phyloP scores from a whole-genome alignment of 2,113 vertebrate species.

The Cyprinodon variegatus region DNA sequence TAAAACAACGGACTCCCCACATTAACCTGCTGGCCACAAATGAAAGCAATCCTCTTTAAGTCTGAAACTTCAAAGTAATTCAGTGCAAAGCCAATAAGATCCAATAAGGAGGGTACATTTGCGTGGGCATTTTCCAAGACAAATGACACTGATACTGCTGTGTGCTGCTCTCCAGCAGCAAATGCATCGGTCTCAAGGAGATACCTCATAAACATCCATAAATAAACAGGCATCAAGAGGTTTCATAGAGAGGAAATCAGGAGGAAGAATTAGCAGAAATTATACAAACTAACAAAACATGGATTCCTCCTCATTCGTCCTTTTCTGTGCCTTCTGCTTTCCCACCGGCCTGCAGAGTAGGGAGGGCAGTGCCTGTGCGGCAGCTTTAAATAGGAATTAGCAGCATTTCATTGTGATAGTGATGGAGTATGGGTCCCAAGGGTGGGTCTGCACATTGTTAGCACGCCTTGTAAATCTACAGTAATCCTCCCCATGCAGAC shows the following conservation, averaged over 20 bases:
- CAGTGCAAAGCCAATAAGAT: conserved; percentile 53
- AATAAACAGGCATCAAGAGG: conserved; percentile 9
- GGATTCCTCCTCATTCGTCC: background rate
- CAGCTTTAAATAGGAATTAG: conserved; percentile 78
- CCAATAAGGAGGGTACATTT: conserved; percentile 46
- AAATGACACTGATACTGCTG: conserved; percentile 51
- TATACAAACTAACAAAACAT: conserved; percentile 19
- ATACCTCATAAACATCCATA: conserved; percentile 36
- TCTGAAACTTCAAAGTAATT: conserved; percentile 69
- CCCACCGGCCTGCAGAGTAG: conserved; percentile 27
- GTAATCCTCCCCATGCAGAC: conserved; percentile 69
- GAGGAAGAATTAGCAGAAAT: conserved; percentile 36
- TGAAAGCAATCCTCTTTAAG: conserved; percentile 70
- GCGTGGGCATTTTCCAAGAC: conserved; percentile 57
- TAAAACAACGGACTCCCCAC: conserved; percentile 48
- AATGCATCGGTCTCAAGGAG: conserved; percentile 41
- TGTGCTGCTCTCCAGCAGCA: conserved; percentile 33
- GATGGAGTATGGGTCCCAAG: conserved; percentile 71
- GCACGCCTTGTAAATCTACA: conserved; percentile 74
- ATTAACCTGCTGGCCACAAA: conserved; percentile 66
- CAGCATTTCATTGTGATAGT: conserved; percentile 73
- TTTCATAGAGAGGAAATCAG: conserved; percentile 32
- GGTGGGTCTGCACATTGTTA: conserved; percentile 70
- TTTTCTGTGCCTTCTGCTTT: conserved; percentile 24
- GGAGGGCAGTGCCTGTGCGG: conserved; percentile 58